These are phyloP conservation scores for Calephelis virginiensis DNA, from an alignment of 1,140 invertebrate species.

Conservation along the genomic window DNA sequence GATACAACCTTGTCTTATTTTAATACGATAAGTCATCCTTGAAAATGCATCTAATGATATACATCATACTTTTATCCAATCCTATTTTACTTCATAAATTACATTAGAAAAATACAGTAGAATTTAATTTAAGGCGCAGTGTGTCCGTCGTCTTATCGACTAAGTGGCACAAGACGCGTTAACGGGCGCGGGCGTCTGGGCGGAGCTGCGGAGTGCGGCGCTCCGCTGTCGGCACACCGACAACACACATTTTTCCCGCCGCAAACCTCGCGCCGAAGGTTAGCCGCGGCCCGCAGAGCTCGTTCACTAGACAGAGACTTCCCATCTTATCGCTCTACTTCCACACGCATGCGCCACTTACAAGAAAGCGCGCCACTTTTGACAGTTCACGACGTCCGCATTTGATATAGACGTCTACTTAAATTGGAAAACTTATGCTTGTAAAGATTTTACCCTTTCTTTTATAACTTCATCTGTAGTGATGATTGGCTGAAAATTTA, in stretches of 20 bases:
- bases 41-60: too few relatives aligned
- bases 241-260: slow-evolving; percentile 76
- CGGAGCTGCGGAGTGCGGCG: slow-evolving; percentile 62
- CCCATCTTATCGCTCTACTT: slow-evolving; percentile 30
- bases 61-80: too few relatives aligned
- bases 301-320: slow-evolving; percentile 55
- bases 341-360: slow-evolving; percentile 50
- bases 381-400: slow-evolving; percentile 42
- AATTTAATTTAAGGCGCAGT: slow-evolving; percentile 34
- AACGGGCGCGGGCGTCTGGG: slow-evolving; percentile 59
- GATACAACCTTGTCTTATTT: too few relatives aligned
- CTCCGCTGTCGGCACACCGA: slow-evolving; percentile 75
- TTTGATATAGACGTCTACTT: slow-evolving; percentile 24
- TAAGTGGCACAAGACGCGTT: slow-evolving; percentile 77
- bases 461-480: not conserved
- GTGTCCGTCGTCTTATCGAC: slow-evolving; percentile 68
- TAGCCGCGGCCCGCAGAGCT: slow-evolving; percentile 75
- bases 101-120: too few relatives aligned
- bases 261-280: slow-evolving; percentile 75
- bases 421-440: not conserved
- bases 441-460: not conserved
- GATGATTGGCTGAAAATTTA: not conserved
- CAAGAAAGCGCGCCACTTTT: slow-evolving; percentile 57
- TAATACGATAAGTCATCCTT: too few relatives aligned
- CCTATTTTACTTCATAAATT: too few relatives aligned